Evolutionary conservation across 2,888 invertebrate genomes (phyloP).

Genomic region (Chalcosyrphus nemorum): DNA sequence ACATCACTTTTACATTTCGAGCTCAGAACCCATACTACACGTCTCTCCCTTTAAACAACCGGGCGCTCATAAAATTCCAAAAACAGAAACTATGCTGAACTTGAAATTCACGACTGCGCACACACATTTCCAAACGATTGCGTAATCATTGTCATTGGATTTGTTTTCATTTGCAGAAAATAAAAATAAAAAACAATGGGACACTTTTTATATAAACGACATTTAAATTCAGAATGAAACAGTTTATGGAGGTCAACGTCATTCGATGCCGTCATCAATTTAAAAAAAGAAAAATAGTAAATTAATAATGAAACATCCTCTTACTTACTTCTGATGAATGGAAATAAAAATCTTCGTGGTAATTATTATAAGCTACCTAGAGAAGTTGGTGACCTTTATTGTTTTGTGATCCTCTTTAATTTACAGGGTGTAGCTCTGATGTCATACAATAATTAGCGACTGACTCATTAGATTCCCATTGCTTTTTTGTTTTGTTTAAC

Average conservation of each 20-base stretch:
- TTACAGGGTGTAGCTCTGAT: conserved; percentile 23
- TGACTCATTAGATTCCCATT: conserved; percentile 14
- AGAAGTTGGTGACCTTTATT: no score
- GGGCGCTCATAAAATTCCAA: conserved; percentile 29
- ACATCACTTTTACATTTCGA: conserved; percentile 26
- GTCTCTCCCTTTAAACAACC: neutral
- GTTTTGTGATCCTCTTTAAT: neutral
- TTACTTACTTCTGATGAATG: neutral
- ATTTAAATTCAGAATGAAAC: conserved; percentile 33
- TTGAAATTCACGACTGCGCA: conserved; percentile 22
- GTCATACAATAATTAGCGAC: conserved; percentile 6
- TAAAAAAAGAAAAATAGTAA: neutral
- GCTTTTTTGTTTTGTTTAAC: neutral
- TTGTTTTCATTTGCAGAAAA: neutral
- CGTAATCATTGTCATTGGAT: conserved; percentile 35
- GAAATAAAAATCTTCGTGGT: conserved; percentile 1
- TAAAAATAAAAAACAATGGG: neutral
- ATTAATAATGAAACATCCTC: neutral
- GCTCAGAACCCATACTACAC: neutral
- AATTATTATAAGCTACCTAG: neutral
- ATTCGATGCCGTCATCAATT: conserved; percentile 29
- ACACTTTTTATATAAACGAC: conserved; percentile 1
- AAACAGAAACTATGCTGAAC: conserved; percentile 28
- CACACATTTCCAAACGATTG: conserved; percentile 34
- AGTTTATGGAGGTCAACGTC: conserved; percentile 22